Evolutionary conservation across 2,113 vertebrate genomes (phyloP).

Genomic region (Phoxinus phoxinus): DNA sequence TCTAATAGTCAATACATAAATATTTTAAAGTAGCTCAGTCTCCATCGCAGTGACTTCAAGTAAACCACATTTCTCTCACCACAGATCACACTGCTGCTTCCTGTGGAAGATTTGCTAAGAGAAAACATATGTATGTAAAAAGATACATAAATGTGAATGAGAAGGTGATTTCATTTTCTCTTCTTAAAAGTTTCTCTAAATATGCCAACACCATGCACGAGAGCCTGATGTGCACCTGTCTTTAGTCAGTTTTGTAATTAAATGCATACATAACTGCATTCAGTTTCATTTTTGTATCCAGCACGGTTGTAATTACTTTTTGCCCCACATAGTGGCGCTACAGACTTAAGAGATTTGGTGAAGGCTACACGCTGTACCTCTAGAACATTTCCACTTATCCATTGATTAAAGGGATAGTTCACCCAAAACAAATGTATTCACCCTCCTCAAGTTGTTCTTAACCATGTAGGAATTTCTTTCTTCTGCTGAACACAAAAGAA

Average conservation of each 20-base stretch:
- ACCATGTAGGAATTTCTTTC: no score
- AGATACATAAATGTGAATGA: neutral
- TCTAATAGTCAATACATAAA: neutral
- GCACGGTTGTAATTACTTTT: neutral
- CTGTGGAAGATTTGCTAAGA: conserved; percentile 4
- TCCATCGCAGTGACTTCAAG: neutral
- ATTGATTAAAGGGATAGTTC: neutral
- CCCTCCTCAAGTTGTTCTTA: no score
- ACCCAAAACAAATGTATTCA: no score
- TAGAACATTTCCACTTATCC: neutral
- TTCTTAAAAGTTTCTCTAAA: no score
- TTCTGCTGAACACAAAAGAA: no score
- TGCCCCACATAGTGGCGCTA: conserved; percentile 41
- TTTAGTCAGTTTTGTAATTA: neutral
- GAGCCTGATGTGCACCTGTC: neutral
- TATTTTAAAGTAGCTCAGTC: neutral
- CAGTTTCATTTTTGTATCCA: neutral
- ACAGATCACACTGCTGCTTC: conserved; percentile 36
- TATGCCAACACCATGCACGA: neutral
- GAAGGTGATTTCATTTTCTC: neutral
- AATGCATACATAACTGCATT: neutral
- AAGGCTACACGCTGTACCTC: neutral
- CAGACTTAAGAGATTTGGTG: neutral
- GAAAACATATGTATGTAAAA: neutral
- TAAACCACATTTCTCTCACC: conserved; percentile 15